Evolutionary conservation across 2,888 invertebrate genomes (phyloP).

Genomic region (Stenodera caucasica): DNA sequence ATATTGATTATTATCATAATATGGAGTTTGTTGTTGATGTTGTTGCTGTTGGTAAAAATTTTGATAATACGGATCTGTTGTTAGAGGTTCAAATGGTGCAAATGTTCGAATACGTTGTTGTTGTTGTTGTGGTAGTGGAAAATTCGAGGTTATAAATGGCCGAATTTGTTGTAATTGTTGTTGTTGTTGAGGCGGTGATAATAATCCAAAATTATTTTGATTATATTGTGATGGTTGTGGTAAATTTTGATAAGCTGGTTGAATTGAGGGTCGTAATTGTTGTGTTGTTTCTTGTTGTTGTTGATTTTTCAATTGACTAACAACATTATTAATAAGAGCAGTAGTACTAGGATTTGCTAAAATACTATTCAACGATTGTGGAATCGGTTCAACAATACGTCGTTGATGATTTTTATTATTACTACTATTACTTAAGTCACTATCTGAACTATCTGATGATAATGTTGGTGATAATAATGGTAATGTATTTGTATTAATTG

Average conservation of each 20-base stretch:
- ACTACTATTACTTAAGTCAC: slow-evolving; percentile 18
- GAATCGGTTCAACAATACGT: slow-evolving; percentile 9
- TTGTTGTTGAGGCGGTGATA: background rate
- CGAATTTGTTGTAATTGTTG: background rate
- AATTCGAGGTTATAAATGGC: background rate
- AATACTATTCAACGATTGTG: slow-evolving; percentile 15
- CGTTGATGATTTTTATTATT: background rate
- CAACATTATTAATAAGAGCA: slow-evolving; percentile 31
- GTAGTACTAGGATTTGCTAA: slow-evolving; percentile 31
- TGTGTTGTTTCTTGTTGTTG: slow-evolving; percentile 10
- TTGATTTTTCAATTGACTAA: slow-evolving; percentile 27
- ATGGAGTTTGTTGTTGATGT: background rate
- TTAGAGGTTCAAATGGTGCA: background rate
- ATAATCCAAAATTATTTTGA: slow-evolving; percentile 2
- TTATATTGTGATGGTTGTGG: slow-evolving; percentile 2
- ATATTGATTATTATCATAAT: slow-evolving; percentile 1
- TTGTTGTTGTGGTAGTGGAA: background rate
- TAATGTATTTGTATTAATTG: background rate
- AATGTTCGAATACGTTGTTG: background rate
- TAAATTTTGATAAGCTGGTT: background rate
- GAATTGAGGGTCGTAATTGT: slow-evolving; percentile 5
- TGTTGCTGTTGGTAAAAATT: background rate
- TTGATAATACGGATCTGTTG: background rate
- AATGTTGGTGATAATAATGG: slow-evolving; percentile 4
- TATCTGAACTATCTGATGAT: background rate